Base-by-base conservation (phyloP, 2,113 vertebrate species). In the Aptenodytes forsteri region DNA sequence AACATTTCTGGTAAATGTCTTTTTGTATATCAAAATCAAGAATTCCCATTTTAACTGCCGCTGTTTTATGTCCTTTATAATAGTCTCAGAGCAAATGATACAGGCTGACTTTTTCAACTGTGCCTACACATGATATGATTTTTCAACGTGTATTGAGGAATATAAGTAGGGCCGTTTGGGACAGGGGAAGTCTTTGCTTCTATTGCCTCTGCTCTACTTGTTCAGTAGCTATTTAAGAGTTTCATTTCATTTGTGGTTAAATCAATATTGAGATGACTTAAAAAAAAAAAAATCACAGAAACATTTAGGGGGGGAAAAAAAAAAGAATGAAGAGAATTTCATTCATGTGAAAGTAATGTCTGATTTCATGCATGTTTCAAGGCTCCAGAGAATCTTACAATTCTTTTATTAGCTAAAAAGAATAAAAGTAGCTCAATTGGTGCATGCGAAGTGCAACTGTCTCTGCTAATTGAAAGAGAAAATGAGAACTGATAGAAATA, bases 381-480 rank as follows among this genome's bases (percentile, higher is more conserved):
- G 52, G 52, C n/a, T 84, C 27, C 22, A 40, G 49, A 78, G 10
- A 72, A 32, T 50, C 42, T 73, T 78, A 12, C 5, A 13, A 17
- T 61, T 86, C 32, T 59, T 85, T 90, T 65, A 59, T 61, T 89
- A 50, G 42, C 32, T 61, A 75, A 82, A 88, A 86, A 80, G 7
- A 40, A 25, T 46, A 50, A 19, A 61, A 49, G n/a, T n/a, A 78
- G 12, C 36, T 90, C 52, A 17, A 10, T 7, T 46, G 21, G 25
- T 65, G 15, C 40, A 40, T 55, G 47, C 14, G 8, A 61, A 69
- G 16, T 47, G 8, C 42, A 58, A 27, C 13, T 40, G 46, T 76
- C 55, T 87, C 47, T 89, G 30, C 29, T 91, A 96, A 93, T 87
- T 89, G 87, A 85, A 94, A 84, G 52, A 76, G 61, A 59, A 94